Evolutionary conservation across 2,113 vertebrate genomes (phyloP).

Genomic region (Etheostoma cragini): DNA sequence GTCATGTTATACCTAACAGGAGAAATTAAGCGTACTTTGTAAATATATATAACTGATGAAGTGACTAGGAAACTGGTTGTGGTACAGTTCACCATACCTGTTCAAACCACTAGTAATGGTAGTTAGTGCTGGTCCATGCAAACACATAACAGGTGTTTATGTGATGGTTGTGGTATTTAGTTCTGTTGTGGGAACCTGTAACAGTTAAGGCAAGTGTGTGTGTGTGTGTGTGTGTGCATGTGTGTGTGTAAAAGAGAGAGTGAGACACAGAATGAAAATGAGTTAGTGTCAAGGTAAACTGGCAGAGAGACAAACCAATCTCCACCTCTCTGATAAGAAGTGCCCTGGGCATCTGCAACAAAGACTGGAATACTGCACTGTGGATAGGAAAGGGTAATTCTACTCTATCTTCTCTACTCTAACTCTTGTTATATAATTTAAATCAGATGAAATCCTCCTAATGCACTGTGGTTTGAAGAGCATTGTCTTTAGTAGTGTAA

Average conservation of each 20-base stretch:
- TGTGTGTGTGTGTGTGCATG: slow-evolving; percentile 8
- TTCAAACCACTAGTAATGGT: background rate
- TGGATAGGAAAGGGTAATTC: slow-evolving; percentile 22
- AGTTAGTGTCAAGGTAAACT: slow-evolving; percentile 60
- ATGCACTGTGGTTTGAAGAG: background rate
- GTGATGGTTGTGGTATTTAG: background rate
- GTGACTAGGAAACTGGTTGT: slow-evolving; percentile 8
- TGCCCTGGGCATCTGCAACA: slow-evolving; percentile 44
- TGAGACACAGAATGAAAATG: background rate
- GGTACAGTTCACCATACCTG: background rate
- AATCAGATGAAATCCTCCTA: background rate
- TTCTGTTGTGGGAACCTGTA: no score
- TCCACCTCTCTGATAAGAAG: slow-evolving; percentile 51
- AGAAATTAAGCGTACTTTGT: slow-evolving; percentile 46
- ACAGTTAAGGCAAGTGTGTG: background rate
- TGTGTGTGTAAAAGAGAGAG: background rate
- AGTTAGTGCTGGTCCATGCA: background rate
- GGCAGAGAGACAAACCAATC: slow-evolving; percentile 61
- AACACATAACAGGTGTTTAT: slow-evolving; percentile 31
- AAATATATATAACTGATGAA: slow-evolving; percentile 25
- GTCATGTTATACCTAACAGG: slow-evolving; percentile 63
- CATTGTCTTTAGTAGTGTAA: background rate
- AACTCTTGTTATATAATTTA: background rate
- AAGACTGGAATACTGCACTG: slow-evolving; percentile 7
- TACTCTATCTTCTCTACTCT: no score